Conservation (phyloP, 2,888 invertebrate species). For the Ochropacha duplaris region DNA sequence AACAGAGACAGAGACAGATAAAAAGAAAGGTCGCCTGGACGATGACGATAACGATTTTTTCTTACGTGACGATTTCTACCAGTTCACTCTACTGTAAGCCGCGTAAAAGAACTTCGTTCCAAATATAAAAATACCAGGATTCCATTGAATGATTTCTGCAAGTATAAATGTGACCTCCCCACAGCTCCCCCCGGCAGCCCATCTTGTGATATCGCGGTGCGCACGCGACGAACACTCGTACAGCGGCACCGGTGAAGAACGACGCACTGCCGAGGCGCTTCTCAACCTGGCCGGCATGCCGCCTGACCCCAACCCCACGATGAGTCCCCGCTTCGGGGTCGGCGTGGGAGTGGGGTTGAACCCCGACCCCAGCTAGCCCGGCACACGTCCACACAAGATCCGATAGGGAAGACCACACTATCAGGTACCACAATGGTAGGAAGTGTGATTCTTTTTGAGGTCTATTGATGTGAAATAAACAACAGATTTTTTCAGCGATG, state of each 20-base stretch:
- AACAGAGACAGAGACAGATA: no score
- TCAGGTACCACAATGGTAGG: neutral
- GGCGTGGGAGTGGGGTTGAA: neutral
- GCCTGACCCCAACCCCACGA: conserved; percentile 35
- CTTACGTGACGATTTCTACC: no score
- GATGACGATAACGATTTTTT: no score
- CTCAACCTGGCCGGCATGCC: conserved; percentile 74
- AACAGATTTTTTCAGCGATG: neutral
- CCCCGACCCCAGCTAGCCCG: conserved; percentile 32
- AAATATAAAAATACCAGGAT: no score
- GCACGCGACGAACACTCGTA: conserved; percentile 97
- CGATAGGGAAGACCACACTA: neutral
- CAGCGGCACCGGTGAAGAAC: conserved; percentile 85
- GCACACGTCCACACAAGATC: neutral
- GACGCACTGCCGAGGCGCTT: conserved; percentile 77
- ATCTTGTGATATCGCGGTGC: conserved; percentile 90
- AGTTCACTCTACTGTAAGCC: no score
- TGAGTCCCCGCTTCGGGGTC: conserved; percentile 22
- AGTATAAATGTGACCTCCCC: no score
- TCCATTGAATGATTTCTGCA: no score
- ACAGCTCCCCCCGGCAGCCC: conserved; percentile 74
- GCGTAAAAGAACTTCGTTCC: no score
- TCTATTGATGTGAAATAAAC: neutral
- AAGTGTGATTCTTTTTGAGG: neutral
- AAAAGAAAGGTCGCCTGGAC: no score